phyloP scores from a whole-genome alignment of 2,113 vertebrate species.

The Morone chrysops region DNA sequence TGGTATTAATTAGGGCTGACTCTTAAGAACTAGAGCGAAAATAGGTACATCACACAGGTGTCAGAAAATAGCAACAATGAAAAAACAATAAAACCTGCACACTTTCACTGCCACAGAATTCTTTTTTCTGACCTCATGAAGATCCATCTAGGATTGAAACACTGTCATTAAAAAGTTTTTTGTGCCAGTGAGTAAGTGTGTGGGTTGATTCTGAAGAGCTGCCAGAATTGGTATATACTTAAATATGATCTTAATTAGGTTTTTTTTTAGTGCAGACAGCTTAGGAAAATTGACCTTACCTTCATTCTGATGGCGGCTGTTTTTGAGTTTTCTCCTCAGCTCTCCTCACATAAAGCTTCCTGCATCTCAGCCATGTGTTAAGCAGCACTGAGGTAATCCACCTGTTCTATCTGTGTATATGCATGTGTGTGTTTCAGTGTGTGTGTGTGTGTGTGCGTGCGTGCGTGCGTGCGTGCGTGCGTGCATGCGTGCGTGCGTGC shows the following conservation, averaged over 20 bases:
- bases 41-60: too few relatives aligned
- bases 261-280: neutral
- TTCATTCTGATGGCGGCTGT: conserved; percentile 41
- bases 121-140: too few relatives aligned
- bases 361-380: conserved; percentile 42
- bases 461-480: neutral
- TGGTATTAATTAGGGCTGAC: neutral
- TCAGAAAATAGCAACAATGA: too few relatives aligned
- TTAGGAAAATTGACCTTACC: conserved; percentile 34
- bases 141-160: too few relatives aligned
- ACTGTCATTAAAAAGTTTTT: too few relatives aligned
- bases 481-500: too few relatives aligned
- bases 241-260: neutral
- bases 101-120: too few relatives aligned
- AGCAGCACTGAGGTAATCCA: conserved; percentile 53
- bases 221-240: neutral
- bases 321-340: conserved; percentile 13
- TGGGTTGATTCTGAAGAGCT: too few relatives aligned
- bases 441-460: neutral
- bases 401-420: conserved; percentile 15
- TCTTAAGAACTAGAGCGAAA: neutral
- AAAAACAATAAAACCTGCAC: too few relatives aligned
- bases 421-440: conserved; percentile 12
- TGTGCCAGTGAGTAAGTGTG: too few relatives aligned
- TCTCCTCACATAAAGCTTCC: conserved; percentile 2